Conservation (phyloP, 2,888 invertebrate genomes). For the Leptopilina drosophilae region DNA sequence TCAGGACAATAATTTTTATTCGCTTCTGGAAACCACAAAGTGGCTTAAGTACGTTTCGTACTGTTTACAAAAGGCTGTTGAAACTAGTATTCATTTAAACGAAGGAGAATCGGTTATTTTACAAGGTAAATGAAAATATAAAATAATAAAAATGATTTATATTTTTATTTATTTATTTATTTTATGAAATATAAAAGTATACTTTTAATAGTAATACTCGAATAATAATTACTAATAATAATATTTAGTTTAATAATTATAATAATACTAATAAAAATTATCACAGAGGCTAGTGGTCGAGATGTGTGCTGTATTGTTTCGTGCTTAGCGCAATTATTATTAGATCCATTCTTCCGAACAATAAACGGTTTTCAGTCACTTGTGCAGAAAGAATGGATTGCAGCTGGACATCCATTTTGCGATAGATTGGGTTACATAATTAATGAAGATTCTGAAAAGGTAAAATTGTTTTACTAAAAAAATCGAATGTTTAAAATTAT, state of each 20-base stretch:
- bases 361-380: slow-evolving; percentile 92
- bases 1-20: slow-evolving; percentile 90
- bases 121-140: slow-evolving; percentile 81
- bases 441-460: slow-evolving; percentile 80
- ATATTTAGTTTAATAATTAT: background rate
- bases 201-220: too few relatives aligned
- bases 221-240: background rate
- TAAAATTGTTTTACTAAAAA: slow-evolving; percentile 47
- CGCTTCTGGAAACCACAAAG: slow-evolving; percentile 86
- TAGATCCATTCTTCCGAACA: slow-evolving; percentile 91
- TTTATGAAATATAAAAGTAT: too few relatives aligned
- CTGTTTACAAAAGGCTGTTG: slow-evolving; percentile 86
- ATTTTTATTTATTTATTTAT: too few relatives aligned
- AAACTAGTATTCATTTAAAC: slow-evolving; percentile 84
- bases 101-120: slow-evolving; percentile 87
- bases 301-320: slow-evolving; percentile 93
- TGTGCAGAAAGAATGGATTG: slow-evolving; percentile 96
- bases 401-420: slow-evolving; percentile 93
- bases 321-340: slow-evolving; percentile 89
- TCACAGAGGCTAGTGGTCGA: slow-evolving; percentile 85
- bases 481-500: too few relatives aligned
- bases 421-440: slow-evolving; percentile 85
- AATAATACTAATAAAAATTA: too few relatives aligned
- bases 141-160: too few relatives aligned
- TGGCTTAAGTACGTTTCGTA: slow-evolving; percentile 91